Conservation (phyloP, 1,140 invertebrate species). For the Orchesella cincta region DNA sequence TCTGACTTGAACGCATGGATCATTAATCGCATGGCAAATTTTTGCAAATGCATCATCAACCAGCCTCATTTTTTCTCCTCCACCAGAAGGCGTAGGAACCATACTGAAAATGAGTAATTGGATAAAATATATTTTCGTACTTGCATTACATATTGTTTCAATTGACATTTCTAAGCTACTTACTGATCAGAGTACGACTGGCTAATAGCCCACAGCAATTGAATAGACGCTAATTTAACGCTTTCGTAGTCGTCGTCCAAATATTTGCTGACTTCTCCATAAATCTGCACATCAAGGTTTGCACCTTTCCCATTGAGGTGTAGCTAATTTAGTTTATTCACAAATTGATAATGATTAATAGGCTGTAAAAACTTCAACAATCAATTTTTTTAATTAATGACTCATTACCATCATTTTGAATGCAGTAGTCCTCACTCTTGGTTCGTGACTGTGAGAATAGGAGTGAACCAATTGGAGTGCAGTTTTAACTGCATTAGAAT, state of each 20-base stretch:
- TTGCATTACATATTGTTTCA: background rate
- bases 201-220: constrained; percentile 81
- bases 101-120: constrained; percentile 59
- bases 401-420: constrained; percentile 78
- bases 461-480: constrained; percentile 71
- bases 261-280: constrained; percentile 77
- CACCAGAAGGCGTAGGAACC: constrained; percentile 67
- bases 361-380: background rate
- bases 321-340: constrained; percentile 55
- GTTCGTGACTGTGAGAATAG: constrained; percentile 85
- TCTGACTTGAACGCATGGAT: constrained; percentile 75
- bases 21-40: constrained; percentile 90
- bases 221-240: constrained; percentile 80
- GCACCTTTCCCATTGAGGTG: constrained; percentile 76
- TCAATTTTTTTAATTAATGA: constrained; percentile 52
- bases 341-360: background rate
- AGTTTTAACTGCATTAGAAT: constrained; percentile 59
- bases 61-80: constrained; percentile 73
- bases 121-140: background rate
- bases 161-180: constrained; percentile 50
- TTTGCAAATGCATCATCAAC: constrained; percentile 96
- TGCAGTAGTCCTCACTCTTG: constrained; percentile 82
- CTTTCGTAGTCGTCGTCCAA: constrained; percentile 93
- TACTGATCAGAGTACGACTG: constrained; percentile 85
- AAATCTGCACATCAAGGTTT: constrained; percentile 73